Base-by-base conservation (phyloP, 2,888 invertebrate genomes). In the Eupithecia insigniata region DNA sequence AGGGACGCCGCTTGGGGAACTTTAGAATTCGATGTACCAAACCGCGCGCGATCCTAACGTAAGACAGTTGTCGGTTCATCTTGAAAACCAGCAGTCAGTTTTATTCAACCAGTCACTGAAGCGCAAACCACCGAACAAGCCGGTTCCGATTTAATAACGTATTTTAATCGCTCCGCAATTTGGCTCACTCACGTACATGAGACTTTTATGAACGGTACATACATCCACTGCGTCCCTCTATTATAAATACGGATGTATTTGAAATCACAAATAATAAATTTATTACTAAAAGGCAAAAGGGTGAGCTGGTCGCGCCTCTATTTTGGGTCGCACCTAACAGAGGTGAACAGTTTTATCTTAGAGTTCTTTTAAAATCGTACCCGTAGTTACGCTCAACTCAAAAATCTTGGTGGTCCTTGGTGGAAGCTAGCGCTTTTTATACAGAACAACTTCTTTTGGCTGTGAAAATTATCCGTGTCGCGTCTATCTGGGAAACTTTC, bases 401-500 rank as follows among this genome's bases (percentile, higher is more conserved):
- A 66, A 18, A 67, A 60, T 43, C 68, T 76, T 10, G 78, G 74
- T 61, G 76, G 76, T 68, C 72, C 68, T 14, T 34, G 34, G 7
- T 8, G 34, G 34, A 34, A 34, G 34, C 34, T 34, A 34, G 34
- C 34, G 34, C 8, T 34, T 34, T 34, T 34, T 34, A 8, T 6
- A 34, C 34, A 34, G 34, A 8, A 34, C 34, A 7, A 34, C 34
- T 39, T 39, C 16, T 39, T 39, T 39, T 39, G 16, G 16, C 39
- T 39, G 39, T 39, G 16, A 39, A 39, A 4, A 16, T 14, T 39
- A 16, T 39, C 39, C 39, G 39, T 16, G 39, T 39, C 16, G 39
- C 39, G 39, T 39, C 39, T 16, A 39, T 39, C 14, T 39, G 39
- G 39, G 39, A 39, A 39, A 39, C 16, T 16, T 39, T 39, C 16